These are phyloP conservation scores for Odontamblyopus rebecca DNA, from an alignment of 2,797 vertebrate species.

Conservation along the genomic window DNA sequence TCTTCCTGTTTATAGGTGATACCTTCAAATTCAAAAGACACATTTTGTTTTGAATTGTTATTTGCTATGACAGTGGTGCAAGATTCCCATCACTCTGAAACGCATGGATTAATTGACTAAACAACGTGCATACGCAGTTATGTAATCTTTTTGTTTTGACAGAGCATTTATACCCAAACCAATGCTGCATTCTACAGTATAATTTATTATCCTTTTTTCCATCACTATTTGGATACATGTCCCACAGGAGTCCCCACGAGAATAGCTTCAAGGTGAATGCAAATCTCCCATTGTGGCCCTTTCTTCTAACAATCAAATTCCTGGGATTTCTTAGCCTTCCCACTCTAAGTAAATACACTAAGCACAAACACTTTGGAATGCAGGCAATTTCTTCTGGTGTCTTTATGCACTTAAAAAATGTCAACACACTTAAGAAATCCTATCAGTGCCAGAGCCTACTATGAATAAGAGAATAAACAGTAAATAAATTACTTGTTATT, in stretches of 20 bases:
- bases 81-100: too few species aligned
- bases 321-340: constrained; percentile 48
- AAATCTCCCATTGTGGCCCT: constrained; percentile 35
- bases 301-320: constrained; percentile 60
- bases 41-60: too few species aligned
- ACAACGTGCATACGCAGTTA: too few species aligned
- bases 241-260: not conserved
- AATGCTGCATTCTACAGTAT: not conserved
- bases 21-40: too few species aligned
- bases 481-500: not conserved
- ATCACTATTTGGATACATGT: not conserved
- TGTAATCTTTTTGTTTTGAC: not conserved
- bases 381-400: constrained; percentile 29
- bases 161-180: not conserved
- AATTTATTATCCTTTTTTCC: not conserved
- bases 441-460: not conserved
- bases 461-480: not conserved
- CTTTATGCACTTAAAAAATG: constrained; percentile 12
- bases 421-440: constrained; percentile 8
- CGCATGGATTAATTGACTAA: too few species aligned
- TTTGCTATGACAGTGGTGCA: too few species aligned
- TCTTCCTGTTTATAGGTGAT: too few species aligned
- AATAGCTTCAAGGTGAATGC: constrained; percentile 33
- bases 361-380: constrained; percentile 56
- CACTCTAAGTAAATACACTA: constrained; percentile 41